These are phyloP conservation scores for Enteromius radiatus DNA, from an alignment of 2,797 vertebrate species.

Conservation along the genomic window DNA sequence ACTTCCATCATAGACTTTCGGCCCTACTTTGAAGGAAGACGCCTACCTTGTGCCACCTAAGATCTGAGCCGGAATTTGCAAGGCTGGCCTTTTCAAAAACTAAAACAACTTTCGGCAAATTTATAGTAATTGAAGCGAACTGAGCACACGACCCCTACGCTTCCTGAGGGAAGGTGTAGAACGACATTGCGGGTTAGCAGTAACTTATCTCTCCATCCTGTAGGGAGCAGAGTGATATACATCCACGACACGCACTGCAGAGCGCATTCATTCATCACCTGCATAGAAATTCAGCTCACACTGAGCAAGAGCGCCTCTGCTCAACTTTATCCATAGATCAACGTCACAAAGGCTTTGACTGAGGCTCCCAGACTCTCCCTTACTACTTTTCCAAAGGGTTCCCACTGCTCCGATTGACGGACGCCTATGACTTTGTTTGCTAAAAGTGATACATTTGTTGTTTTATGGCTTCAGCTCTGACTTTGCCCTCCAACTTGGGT, in stretches of 20 bases:
- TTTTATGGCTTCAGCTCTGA: slow-evolving; percentile 12
- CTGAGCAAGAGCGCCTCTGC: slow-evolving; percentile 50
- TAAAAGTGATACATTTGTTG: not conserved
- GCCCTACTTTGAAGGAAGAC: slow-evolving; percentile 11
- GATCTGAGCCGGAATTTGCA: slow-evolving; percentile 10
- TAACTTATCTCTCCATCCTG: slow-evolving; percentile 66
- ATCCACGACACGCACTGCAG: slow-evolving; percentile 62
- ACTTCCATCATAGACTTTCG: slow-evolving; percentile 2
- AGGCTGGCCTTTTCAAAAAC: slow-evolving; percentile 4
- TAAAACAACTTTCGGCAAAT: slow-evolving; percentile 14
- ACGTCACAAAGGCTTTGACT: slow-evolving; percentile 54
- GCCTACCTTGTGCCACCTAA: not conserved
- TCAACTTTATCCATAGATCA: slow-evolving; percentile 65
- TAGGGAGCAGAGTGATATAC: slow-evolving; percentile 68
- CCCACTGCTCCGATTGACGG: slow-evolving; percentile 10
- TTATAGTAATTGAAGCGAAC: slow-evolving; percentile 8
- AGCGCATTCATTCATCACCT: slow-evolving; percentile 69
- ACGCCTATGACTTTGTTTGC: slow-evolving; percentile 28
- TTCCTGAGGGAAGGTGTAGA: slow-evolving; percentile 58
- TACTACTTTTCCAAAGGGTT: slow-evolving; percentile 35
- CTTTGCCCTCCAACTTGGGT: not conserved
- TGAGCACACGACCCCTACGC: slow-evolving; percentile 55
- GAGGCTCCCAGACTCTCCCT: slow-evolving; percentile 52
- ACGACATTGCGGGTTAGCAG: slow-evolving; percentile 63
- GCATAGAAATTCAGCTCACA: slow-evolving; percentile 59